Conservation (phyloP, 2,888 invertebrate genomes). For the Anoncus sp. region DNA sequence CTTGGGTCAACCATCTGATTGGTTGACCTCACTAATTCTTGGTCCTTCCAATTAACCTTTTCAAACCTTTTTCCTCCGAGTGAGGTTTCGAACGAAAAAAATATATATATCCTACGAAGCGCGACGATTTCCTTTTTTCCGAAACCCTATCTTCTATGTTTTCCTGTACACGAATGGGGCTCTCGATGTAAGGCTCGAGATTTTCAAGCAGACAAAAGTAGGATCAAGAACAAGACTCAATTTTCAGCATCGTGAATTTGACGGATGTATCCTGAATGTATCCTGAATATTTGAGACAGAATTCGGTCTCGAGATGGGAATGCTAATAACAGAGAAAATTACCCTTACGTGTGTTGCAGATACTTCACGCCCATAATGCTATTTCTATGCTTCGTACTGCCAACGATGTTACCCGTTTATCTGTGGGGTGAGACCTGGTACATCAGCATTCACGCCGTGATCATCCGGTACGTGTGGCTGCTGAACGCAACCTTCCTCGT, state of each 20-base stretch:
- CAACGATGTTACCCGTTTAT: conserved; percentile 85
- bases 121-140: too few relatives aligned
- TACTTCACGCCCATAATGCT: conserved; percentile 85
- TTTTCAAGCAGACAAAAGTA: too few relatives aligned
- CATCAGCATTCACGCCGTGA: conserved; percentile 76
- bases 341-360: conserved; percentile 74
- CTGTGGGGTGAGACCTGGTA: conserved; percentile 85
- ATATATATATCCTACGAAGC: too few relatives aligned
- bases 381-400: conserved; percentile 85
- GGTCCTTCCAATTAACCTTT: too few relatives aligned
- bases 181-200: too few relatives aligned
- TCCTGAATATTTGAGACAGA: too few relatives aligned
- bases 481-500: conserved; percentile 87
- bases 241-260: not conserved
- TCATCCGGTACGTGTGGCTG: conserved; percentile 84
- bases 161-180: too few relatives aligned
- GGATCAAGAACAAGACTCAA: not conserved
- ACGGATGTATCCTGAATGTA: not conserved
- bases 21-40: too few relatives aligned
- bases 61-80: too few relatives aligned
- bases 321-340: conserved; percentile 22
- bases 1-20: too few relatives aligned
- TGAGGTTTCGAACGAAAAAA: too few relatives aligned
- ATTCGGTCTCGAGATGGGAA: not conserved
- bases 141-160: too few relatives aligned